A percentile compares a stretch with the other conserved stretches of the same genome.
These are phyloP conservation scores for Climacteris rufus DNA, from an alignment of 2,113 vertebrate genomes.

Conservation along the genomic window DNA sequence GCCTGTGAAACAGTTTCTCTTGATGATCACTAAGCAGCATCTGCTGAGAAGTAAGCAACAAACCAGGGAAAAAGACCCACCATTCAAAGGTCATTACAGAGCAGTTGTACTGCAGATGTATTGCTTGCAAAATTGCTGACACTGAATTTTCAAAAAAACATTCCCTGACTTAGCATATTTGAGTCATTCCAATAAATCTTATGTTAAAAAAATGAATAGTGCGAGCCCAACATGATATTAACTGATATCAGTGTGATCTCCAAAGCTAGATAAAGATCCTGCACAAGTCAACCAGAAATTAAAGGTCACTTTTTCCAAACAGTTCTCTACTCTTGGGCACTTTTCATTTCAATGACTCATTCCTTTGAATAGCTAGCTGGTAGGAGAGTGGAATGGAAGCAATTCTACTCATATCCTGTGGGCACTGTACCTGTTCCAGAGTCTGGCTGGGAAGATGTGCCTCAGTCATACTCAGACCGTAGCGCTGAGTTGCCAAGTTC, in stretches of 20 bases:
- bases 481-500: slow-evolving; percentile 93
- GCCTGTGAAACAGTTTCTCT: not conserved
- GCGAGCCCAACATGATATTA: not conserved
- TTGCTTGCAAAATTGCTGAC: not conserved
- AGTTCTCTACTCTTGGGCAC: not conserved
- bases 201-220: not conserved
- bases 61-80: not conserved
- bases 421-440: slow-evolving; percentile 88
- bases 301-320: not conserved
- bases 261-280: not conserved
- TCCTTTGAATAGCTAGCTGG: not conserved
- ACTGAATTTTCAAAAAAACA: not conserved
- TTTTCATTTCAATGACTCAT: not conserved
- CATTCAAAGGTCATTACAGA: not conserved
- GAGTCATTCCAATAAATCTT: not conserved
- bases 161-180: not conserved
- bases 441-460: slow-evolving; percentile 98
- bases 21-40: not conserved
- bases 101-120: not conserved
- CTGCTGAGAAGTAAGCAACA: not conserved
- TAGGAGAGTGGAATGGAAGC: not conserved
- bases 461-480: slow-evolving; percentile 94
- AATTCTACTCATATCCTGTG: not conserved
- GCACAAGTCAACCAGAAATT: not conserved
- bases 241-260: not conserved